Evolutionary conservation across 2,797 vertebrate genomes (phyloP), one percentile per base, ranked within the genome.

Genomic region (Fundulus diaphanus): DNA sequence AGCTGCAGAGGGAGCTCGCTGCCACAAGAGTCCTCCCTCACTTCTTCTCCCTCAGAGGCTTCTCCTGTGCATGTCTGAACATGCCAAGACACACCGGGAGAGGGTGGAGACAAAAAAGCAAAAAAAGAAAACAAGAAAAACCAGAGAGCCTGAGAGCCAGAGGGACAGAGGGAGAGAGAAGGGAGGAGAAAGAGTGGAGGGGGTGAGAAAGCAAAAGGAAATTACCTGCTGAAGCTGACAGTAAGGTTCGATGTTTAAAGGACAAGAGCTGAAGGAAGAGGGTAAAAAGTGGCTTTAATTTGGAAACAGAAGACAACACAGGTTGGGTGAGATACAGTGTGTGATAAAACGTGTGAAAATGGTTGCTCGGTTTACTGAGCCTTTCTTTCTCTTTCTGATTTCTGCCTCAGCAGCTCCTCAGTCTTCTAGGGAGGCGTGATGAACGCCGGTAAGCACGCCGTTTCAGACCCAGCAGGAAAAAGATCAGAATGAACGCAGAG

Each of bases 121-220:
- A 85, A 87, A 79, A 89, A 90, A 87, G 83, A 87, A 92, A 94
- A 94, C 94, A 84, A 85, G 90, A 89, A 91, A 90, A 92, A 91
- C 90, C 80, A 24, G 91, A 84, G 91, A 48, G 82, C 73, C 73
- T 40, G 83, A 86, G 79, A 82, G 77, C 70, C 57, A 11, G 76
- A 70, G 49, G 72, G 63, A 75, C 7, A 73, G 52, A 49, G 80
- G 73, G 70, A 68, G 83, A 85, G 88, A 77, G 81, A 68, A 72
- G 37, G 65, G 78, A 68, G 73, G 73, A 74, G 56, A 68, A 35
- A 66, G 73, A 79, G 76, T 40, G 44, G 9, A 72, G 73, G 76
- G 85, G 75, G 78, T 85, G 88, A 83, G 89, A 92, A 92, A 90
- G 68, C 72, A 85, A 78, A 86, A 81, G 79, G 81, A 78, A 77